Evolutionary conservation across 2,113 vertebrate genomes (phyloP), one percentile per base, ranked within the genome.

Genomic region (Antidorcas marsupialis): DNA sequence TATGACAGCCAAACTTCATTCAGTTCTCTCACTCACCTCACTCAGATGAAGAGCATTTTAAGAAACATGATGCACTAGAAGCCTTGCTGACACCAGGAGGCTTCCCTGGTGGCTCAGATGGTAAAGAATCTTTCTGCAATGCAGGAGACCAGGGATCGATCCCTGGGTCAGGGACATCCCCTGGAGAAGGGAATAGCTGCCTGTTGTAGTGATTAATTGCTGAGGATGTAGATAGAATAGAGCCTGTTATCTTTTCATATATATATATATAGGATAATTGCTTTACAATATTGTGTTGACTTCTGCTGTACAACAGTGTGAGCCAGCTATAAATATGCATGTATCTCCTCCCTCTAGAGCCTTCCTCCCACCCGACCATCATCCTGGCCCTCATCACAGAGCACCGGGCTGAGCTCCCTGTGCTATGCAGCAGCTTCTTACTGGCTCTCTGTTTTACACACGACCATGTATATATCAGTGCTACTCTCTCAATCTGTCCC

Each of bases 21-120:
- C 52, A 89, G 17, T 55, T n/a, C 23, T 93, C 10, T 74, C 9
- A 30, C 6, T 82, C 7, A 60, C 1, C 6, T 82, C 21, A 62
- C 50, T 95, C 45, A 33, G 25, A 39, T 89, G 28, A 94, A 71
- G 39, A 91, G 1, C 47, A 12, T 82, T 89, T 96, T 71, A 59
- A 33, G 45, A 83, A 86, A 78, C 30, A 33, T 17, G 14, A 30
- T 78, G 15, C 21, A 45, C 52, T 86, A 74, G 33, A 88, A 87
- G 13, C 25, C 16, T 23, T 36, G 2, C 15, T 83, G 17, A 47
- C 14, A 13, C 7, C 21, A 78, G 17, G 15, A 4, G 71, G 71
- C 39, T 76, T 76, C 39, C 23, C 23, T 43, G 3, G 71, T 76
- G 39, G 23, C 39, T 43, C 71, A 76, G 23, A 27, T 76, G 39